phyloP scores from a whole-genome alignment of 2,888 invertebrate species.

The Calliphora vomitoria region DNA sequence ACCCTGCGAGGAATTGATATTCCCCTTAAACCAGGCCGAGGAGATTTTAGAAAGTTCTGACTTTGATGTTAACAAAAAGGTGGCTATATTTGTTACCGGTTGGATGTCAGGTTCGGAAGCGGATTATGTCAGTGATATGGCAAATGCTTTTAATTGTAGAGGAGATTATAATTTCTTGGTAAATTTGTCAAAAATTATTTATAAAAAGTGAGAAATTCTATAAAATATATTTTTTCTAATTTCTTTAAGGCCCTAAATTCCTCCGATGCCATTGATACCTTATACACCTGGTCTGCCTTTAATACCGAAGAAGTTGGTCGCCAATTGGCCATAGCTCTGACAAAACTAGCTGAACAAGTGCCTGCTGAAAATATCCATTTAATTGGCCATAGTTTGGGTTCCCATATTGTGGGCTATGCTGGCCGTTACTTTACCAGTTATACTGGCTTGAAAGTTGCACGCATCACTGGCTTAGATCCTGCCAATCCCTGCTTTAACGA shows the following conservation, averaged over 20 bases:
- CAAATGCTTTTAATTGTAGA: constrained; percentile 79
- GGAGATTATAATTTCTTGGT: constrained; percentile 77
- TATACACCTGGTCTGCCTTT: constrained; percentile 83
- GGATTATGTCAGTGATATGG: constrained; percentile 67
- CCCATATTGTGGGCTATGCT: constrained; percentile 80
- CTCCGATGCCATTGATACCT: constrained; percentile 80
- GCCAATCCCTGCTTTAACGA: constrained; percentile 82
- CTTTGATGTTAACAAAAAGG: constrained; percentile 76
- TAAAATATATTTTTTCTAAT: background rate
- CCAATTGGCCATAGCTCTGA: constrained; percentile 76
- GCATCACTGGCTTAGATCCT: constrained; percentile 82
- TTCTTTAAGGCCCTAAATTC: constrained; percentile 80
- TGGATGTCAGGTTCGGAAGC: constrained; percentile 77
- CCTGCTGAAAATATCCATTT: constrained; percentile 78
- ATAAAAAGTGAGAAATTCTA: background rate
- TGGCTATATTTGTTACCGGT: constrained; percentile 79
- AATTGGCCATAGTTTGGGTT: constrained; percentile 81
- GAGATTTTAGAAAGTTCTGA: constrained; percentile 74
- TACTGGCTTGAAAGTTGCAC: constrained; percentile 76
- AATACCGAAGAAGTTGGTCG: constrained; percentile 81
- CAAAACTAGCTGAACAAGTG: constrained; percentile 74
- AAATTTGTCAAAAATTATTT: constrained; percentile 32
- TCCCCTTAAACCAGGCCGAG: constrained; percentile 74
- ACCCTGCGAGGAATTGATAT: constrained; percentile 73
- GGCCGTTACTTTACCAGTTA: constrained; percentile 77